Conservation (phyloP, 2,888 invertebrate genomes). For the Tupiocoris notatus region DNA sequence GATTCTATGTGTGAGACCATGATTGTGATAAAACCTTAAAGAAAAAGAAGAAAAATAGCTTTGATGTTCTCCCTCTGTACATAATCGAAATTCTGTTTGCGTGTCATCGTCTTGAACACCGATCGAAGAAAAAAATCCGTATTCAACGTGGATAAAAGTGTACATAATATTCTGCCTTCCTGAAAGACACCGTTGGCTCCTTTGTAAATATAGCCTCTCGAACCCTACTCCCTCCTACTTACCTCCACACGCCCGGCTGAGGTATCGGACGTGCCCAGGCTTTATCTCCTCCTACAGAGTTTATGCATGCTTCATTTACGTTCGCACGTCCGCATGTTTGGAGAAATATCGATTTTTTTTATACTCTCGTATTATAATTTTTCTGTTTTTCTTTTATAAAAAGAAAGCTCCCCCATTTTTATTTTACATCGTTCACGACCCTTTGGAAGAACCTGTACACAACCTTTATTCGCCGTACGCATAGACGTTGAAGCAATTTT, state of each 20-base stretch:
- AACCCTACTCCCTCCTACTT: background rate
- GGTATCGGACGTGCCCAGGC: slow-evolving; percentile 37
- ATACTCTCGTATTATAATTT: background rate
- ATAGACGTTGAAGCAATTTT: too few relatives aligned
- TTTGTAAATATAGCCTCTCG: background rate
- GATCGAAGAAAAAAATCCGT: background rate
- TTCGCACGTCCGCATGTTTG: slow-evolving; percentile 34
- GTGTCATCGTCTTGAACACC: background rate
- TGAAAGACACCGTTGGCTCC: background rate
- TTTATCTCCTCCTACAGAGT: slow-evolving; percentile 38
- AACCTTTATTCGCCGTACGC: too few relatives aligned
- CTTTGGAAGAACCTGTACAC: too few relatives aligned
- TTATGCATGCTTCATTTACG: slow-evolving; percentile 32
- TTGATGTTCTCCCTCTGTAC: slow-evolving; percentile 9
- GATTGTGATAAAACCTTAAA: background rate
- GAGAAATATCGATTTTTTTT: background rate
- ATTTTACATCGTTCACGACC: too few relatives aligned
- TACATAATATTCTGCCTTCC: background rate
- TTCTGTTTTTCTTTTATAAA: too few relatives aligned
- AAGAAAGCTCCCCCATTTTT: too few relatives aligned
- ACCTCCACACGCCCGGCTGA: background rate
- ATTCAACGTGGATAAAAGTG: background rate
- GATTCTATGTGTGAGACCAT: background rate
- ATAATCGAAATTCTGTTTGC: background rate
- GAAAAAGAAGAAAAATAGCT: background rate